Base-by-base conservation (phyloP, 2,797 vertebrate species). In the Leptatherina wallacei region DNA sequence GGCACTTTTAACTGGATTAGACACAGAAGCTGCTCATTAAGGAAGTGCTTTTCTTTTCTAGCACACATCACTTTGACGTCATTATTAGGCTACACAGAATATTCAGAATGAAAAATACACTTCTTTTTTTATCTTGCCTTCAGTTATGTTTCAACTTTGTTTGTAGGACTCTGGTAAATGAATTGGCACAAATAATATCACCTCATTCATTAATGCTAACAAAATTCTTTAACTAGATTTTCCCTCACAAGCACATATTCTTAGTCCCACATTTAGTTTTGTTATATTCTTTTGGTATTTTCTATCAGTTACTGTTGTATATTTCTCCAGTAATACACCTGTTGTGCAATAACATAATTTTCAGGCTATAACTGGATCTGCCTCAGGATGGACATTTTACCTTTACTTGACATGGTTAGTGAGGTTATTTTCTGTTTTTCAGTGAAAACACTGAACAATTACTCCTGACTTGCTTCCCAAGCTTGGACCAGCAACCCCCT, bases 1-100 rank as follows among this genome's bases (percentile, higher is more conserved):
- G 22, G 61, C 4, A 65, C 56, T 36, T 27, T 44, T 65, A 61
- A 58, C 30, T 35, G n/a, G 55, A 74, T 77, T 63, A 33, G 60
- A 61, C 49, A 61, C 33, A 65, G 69, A 40, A 44, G 30, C 42
- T 38, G 20, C 24, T 81, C 18, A 35, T 32, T 61, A 12, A 57
- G 36, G n/a, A 71, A 52, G 51, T 27, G 20, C 44, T 6, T 22
- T 10, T 49, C 20, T n/a, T 49, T n/a, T 49, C 7, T 49, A 18
- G n/a, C 44, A 49, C 44, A 22, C 40, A 16, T 20, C 8, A n/a
- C 44, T 49, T 49, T 44, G 42, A 47, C 44, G 16, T 47, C 44
- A 22, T 38, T 12, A 38, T 11, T 38, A 38, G 51, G 11, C 51
- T 5, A 10, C 24, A 52, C 51, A 24, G 9, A 24, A 22, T 10